Evolutionary conservation across 2,888 invertebrate genomes (phyloP).

Genomic region (Himalopsyche tibetana): DNA sequence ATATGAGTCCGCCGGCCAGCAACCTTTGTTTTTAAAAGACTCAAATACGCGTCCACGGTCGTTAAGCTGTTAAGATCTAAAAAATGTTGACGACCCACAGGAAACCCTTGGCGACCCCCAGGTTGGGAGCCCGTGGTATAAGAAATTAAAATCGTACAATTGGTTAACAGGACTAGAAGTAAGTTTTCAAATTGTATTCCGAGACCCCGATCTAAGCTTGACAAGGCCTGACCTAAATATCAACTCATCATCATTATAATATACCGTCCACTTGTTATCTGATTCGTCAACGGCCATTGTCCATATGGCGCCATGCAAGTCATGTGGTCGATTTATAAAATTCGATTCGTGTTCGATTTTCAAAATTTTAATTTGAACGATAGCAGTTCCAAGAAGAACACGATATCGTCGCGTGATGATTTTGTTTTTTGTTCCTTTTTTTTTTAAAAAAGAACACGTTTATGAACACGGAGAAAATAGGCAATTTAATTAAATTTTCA

Average conservation of each 20-base stretch:
- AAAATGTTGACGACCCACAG: too few species aligned
- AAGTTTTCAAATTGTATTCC: too few species aligned
- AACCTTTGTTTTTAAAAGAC: too few species aligned
- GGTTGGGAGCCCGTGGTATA: too few species aligned
- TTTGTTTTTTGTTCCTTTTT: not conserved
- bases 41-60: too few species aligned
- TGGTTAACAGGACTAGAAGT: too few species aligned
- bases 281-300: conserved; percentile 63
- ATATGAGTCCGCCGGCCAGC: too few species aligned
- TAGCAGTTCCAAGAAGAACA: conserved; percentile 16
- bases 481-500: too few species aligned
- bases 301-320: conserved; percentile 63
- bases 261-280: conserved; percentile 49
- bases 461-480: not conserved
- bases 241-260: not conserved
- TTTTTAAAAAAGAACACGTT: not conserved
- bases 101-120: too few species aligned
- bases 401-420: conserved; percentile 19
- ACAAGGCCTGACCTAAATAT: not conserved
- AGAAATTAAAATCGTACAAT: too few species aligned
- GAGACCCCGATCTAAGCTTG: too few species aligned
- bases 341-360: conserved; percentile 59
- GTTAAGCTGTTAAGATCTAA: too few species aligned
- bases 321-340: conserved; percentile 49
- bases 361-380: conserved; percentile 48